Evolutionary conservation across 2,113 vertebrate species (phyloP).

Genomic region (Ranitomeya variabilis): DNA sequence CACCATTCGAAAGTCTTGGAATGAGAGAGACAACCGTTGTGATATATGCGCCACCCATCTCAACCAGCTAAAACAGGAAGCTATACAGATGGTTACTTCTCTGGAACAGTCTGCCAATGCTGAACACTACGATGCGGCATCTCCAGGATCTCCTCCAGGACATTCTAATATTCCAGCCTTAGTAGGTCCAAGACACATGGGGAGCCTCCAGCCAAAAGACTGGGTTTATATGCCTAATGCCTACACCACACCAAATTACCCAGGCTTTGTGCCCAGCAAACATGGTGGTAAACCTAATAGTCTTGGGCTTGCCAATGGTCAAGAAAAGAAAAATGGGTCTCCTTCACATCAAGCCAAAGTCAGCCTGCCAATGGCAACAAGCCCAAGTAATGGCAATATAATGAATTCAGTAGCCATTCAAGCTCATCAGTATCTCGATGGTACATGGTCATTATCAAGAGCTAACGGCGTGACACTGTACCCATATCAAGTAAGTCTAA

Average conservation of each 20-base stretch:
- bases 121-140: slow-evolving; percentile 81
- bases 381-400: slow-evolving; percentile 80
- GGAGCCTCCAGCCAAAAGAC: slow-evolving; percentile 75
- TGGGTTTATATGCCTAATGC: slow-evolving; percentile 78
- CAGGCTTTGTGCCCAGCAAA: slow-evolving; percentile 74
- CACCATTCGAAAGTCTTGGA: slow-evolving; percentile 91
- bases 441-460: slow-evolving; percentile 81
- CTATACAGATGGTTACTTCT: slow-evolving; percentile 91
- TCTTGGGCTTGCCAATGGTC: slow-evolving; percentile 82
- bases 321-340: slow-evolving; percentile 85
- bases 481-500: slow-evolving; percentile 89
- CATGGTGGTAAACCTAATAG: slow-evolving; percentile 88
- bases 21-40: slow-evolving; percentile 91
- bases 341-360: slow-evolving; percentile 82
- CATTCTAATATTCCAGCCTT: slow-evolving; percentile 70
- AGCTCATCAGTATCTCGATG: slow-evolving; percentile 84
- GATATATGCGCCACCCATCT: slow-evolving; percentile 92
- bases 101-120: slow-evolving; percentile 77
- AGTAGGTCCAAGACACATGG: slow-evolving; percentile 74
- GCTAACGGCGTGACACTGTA: slow-evolving; percentile 91
- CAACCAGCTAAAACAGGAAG: slow-evolving; percentile 95
- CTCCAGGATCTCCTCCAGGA: slow-evolving; percentile 81
- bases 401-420: slow-evolving; percentile 82
- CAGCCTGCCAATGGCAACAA: slow-evolving; percentile 79
- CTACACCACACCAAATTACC: slow-evolving; percentile 75